Evolutionary conservation across 2,797 vertebrate species (phyloP).

Genomic region (Pseudomugil gertrudae): DNA sequence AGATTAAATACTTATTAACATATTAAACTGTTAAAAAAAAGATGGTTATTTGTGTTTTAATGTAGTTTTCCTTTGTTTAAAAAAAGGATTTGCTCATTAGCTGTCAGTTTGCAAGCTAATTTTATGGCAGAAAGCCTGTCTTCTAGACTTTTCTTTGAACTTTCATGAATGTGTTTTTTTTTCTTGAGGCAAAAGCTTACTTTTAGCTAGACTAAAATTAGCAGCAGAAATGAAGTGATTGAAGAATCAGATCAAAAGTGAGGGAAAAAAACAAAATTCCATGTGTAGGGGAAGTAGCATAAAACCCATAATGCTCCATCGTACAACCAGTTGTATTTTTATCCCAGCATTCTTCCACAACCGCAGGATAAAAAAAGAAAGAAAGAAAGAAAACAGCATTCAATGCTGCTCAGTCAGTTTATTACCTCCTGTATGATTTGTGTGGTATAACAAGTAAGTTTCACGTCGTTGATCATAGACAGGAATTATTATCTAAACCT

Average conservation of each 20-base stretch:
- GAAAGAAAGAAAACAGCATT: slow-evolving; percentile 24
- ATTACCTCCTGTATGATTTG: slow-evolving; percentile 34
- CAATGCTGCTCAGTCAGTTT: slow-evolving; percentile 36
- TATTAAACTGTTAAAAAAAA: neutral
- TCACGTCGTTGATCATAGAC: slow-evolving; percentile 28
- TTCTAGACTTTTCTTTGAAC: slow-evolving; percentile 1
- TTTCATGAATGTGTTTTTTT: neutral
- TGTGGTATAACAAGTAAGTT: slow-evolving; percentile 33
- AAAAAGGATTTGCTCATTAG: neutral
- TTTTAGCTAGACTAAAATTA: slow-evolving; percentile 9
- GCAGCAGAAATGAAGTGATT: neutral
- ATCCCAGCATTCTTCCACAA: slow-evolving; percentile 9
- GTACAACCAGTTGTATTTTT: slow-evolving; percentile 7
- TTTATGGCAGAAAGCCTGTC: neutral
- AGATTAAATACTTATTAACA: neutral
- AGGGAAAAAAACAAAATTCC: neutral
- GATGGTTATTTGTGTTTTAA: neutral
- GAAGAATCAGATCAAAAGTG: neutral
- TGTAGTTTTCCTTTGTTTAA: neutral
- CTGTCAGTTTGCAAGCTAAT: neutral
- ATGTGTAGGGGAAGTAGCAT: neutral
- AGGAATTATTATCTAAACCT: slow-evolving; percentile 44
- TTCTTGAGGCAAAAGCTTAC: slow-evolving; percentile 1
- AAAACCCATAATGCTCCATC: neutral
- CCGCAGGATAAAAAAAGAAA: slow-evolving; percentile 20